phyloP scores from a whole-genome alignment of 2,113 vertebrate species.

The Mormoops blainvillei region DNA sequence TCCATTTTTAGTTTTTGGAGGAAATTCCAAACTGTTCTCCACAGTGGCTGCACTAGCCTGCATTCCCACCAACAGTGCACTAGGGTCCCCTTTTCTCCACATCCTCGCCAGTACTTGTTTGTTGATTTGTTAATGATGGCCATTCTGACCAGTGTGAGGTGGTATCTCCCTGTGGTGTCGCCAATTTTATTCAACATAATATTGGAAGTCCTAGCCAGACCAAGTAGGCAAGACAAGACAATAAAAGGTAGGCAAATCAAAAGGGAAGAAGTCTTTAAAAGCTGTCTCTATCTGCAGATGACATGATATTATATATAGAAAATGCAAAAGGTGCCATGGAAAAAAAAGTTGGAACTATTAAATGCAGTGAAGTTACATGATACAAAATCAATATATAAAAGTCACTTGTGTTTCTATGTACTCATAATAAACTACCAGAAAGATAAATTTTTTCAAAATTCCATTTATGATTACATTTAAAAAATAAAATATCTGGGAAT shows the following conservation, averaged over 20 bases:
- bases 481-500: not conserved
- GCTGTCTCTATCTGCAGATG: not conserved
- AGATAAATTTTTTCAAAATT: not conserved
- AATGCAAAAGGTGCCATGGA: not conserved
- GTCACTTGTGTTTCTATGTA: not conserved
- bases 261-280: not conserved
- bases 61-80: too few species aligned
- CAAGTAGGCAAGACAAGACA: not conserved
- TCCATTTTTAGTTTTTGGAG: too few species aligned
- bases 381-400: not conserved
- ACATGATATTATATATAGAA: not conserved
- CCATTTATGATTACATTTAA: not conserved
- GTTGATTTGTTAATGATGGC: too few species aligned
- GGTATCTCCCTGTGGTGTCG: too few species aligned
- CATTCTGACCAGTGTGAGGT: too few species aligned
- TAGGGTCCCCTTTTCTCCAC: too few species aligned
- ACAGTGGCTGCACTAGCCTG: too few species aligned
- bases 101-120: too few species aligned
- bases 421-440: not conserved
- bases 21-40: too few species aligned
- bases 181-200: not conserved
- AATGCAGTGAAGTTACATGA: not conserved
- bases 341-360: not conserved
- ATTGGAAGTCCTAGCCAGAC: not conserved
- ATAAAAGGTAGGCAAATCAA: not conserved